Evolutionary conservation across 2,113 vertebrate species (phyloP).

Genomic region (Cinclus cinclus): DNA sequence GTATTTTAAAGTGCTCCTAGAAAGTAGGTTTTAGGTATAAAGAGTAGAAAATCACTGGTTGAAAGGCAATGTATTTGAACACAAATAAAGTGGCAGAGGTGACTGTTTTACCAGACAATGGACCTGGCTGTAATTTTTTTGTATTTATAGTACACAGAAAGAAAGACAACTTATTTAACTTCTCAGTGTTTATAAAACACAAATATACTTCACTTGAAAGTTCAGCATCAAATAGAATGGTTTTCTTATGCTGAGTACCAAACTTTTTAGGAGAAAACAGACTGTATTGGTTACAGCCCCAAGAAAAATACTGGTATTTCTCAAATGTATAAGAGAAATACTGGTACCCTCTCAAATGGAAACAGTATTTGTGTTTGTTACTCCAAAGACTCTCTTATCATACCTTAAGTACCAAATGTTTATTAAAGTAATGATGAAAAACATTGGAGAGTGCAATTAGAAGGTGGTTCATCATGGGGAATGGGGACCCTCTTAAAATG

Average conservation of each 20-base stretch:
- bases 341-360: background rate
- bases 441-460: background rate
- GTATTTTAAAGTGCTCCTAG: background rate
- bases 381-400: background rate
- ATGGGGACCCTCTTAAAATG: background rate
- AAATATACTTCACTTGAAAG: background rate
- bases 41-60: background rate
- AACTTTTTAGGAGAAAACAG: background rate
- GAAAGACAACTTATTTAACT: background rate
- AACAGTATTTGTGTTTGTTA: background rate
- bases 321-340: background rate
- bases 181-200: background rate
- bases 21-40: background rate
- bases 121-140: background rate
- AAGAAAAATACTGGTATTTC: background rate
- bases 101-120: background rate
- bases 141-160: background rate
- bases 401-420: background rate
- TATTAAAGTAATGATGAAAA: background rate
- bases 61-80: background rate
- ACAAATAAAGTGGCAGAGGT: background rate
- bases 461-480: background rate
- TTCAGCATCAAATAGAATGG: background rate
- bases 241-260: background rate
- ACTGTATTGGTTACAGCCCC: background rate